A percentile compares a stretch with the other conserved stretches of the same genome.
These are phyloP conservation scores for Zoanthus solanderi DNA, from an alignment of 92 coral and sea anemone genomes.

Conservation along the genomic window DNA sequence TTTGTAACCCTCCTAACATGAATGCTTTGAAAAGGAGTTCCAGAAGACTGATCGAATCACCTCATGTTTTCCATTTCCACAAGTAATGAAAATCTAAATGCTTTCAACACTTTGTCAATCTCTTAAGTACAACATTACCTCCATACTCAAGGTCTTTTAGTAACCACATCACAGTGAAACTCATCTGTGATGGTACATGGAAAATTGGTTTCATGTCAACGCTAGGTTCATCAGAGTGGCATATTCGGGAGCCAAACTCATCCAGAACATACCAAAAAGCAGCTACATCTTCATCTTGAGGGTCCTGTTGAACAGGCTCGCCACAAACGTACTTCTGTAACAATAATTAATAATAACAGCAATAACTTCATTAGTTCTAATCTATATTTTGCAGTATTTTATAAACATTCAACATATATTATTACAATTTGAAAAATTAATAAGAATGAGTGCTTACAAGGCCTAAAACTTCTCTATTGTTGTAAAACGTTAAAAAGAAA, in stretches of 20 bases:
- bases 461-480: no score
- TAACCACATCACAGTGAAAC: slow-evolving; percentile 87
- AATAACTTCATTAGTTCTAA: neutral
- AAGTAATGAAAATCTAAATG: no score
- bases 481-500: no score
- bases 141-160: slow-evolving; percentile 79
- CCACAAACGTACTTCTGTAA: slow-evolving; percentile 11
- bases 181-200: slow-evolving; percentile 73
- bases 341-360: neutral
- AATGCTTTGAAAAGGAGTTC: no score
- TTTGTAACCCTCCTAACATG: no score
- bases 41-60: no score
- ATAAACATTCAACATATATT: neutral
- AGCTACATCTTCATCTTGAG: slow-evolving; percentile 66
- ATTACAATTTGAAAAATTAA: neutral
- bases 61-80: no score
- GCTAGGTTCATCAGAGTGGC: slow-evolving; percentile 86
- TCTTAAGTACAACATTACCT: slow-evolving; percentile 55
- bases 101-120: no score
- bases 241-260: slow-evolving; percentile 94
- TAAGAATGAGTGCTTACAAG: no score
- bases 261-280: slow-evolving; percentile 91
- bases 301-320: slow-evolving; percentile 19
- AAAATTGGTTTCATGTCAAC: slow-evolving; percentile 63
- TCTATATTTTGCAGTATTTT: neutral